phyloP scores from a whole-genome alignment of 2,797 vertebrate genomes.

The Fratercula arctica region DNA sequence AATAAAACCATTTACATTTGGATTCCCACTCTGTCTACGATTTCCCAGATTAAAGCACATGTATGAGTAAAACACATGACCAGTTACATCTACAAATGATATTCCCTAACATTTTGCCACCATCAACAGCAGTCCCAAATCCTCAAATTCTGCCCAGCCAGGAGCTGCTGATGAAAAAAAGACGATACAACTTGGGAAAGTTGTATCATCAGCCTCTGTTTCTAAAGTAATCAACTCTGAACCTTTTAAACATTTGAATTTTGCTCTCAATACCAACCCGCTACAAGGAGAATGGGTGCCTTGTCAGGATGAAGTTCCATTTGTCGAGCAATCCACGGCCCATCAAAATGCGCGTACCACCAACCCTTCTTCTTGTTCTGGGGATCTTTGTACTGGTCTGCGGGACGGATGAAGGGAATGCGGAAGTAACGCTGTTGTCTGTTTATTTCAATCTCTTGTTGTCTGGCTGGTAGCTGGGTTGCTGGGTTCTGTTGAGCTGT shows the following conservation, averaged over 20 bases:
- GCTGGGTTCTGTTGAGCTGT: slow-evolving; percentile 88
- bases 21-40: background rate
- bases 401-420: slow-evolving; percentile 94
- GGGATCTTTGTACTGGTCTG: slow-evolving; percentile 93
- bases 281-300: slow-evolving; percentile 93
- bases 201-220: background rate
- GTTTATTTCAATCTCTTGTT: slow-evolving; percentile 87
- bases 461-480: slow-evolving; percentile 81
- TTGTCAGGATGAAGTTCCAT: slow-evolving; percentile 99
- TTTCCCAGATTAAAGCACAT: background rate
- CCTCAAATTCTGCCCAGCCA: background rate
- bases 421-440: slow-evolving; percentile 95
- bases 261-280: slow-evolving; percentile 78
- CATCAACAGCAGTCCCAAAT: background rate
- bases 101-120: background rate
- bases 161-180: background rate
- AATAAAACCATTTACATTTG: background rate
- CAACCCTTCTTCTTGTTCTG: slow-evolving; percentile 96
- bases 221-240: background rate
- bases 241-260: background rate
- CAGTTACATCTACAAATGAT: background rate
- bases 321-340: slow-evolving; percentile 94
- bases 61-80: background rate
- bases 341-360: slow-evolving; percentile 99
- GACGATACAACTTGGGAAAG: background rate